These are phyloP conservation scores for Ceratitis capitata DNA, from an alignment of 1,140 invertebrate species.

Conservation along the genomic window DNA sequence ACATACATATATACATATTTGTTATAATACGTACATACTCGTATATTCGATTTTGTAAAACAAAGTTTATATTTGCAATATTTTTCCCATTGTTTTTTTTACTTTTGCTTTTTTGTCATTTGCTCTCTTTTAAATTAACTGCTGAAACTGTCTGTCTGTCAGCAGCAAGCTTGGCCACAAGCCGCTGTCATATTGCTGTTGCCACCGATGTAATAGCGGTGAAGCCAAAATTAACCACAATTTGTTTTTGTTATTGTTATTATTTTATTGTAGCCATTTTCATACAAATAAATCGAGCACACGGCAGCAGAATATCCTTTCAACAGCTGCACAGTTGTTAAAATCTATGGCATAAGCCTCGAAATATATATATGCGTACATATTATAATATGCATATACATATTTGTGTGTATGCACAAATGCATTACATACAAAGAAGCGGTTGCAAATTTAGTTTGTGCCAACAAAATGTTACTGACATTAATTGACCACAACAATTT, in stretches of 20 bases:
- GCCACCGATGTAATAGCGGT: constrained; percentile 1
- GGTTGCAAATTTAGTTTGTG: background rate
- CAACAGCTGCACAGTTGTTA: no score
- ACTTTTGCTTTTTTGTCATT: no score
- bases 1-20: no score
- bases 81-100: no score
- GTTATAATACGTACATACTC: no score
- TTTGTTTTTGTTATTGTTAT: background rate
- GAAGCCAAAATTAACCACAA: constrained; percentile 20
- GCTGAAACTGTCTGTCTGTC: background rate
- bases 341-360: background rate
- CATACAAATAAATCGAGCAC: background rate
- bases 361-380: background rate
- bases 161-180: background rate
- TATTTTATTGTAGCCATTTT: background rate
- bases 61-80: no score
- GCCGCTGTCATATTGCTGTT: background rate
- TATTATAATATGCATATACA: background rate
- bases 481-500: constrained; percentile 38
- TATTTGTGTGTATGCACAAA: background rate
- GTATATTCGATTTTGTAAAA: no score
- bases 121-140: no score
- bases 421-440: no score
- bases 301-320: background rate
- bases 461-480: constrained; percentile 20